Percentiles rank a stretch among this genome's conserved stretches.
These are phyloP conservation scores for Lagria hirta DNA, from an alignment of 2,888 invertebrate genomes.

Conservation along the genomic window DNA sequence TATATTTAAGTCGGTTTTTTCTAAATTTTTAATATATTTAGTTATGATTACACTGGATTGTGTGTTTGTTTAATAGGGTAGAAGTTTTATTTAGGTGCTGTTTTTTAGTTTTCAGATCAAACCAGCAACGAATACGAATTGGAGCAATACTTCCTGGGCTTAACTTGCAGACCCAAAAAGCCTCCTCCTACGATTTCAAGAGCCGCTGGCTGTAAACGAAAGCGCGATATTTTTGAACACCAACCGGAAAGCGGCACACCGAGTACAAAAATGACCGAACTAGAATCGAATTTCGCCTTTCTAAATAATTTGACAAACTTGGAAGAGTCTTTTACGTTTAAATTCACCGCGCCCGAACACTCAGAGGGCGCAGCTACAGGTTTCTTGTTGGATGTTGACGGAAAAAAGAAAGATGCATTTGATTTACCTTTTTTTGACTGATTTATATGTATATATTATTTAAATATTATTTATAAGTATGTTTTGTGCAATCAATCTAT, in stretches of 20 bases:
- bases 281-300: constrained; percentile 7
- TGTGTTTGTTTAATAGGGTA: too few species aligned
- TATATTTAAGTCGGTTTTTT: too few species aligned
- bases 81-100: too few species aligned
- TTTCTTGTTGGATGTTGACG: constrained; percentile 21
- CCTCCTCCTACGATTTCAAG: constrained; percentile 3
- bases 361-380: constrained; percentile 7
- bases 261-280: constrained; percentile 4
- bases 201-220: constrained; percentile 7
- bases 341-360: constrained; percentile 14
- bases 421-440: constrained; percentile 18
- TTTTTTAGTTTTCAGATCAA: background rate
- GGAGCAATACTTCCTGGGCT: constrained; percentile 19
- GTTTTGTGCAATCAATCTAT: too few species aligned
- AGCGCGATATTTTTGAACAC: constrained; percentile 16
- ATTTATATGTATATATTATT: too few species aligned
- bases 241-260: constrained; percentile 9
- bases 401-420: constrained; percentile 21
- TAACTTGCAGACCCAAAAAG: constrained; percentile 25
- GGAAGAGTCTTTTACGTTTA: constrained; percentile 25
- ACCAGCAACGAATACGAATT: constrained; percentile 15
- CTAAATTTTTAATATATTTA: too few species aligned
- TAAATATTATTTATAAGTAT: too few species aligned
- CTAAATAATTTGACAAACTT: constrained; percentile 4
- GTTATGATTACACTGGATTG: too few species aligned